phyloP scores from a whole-genome alignment of 2,888 invertebrate species.

The Mamestra brassicae region DNA sequence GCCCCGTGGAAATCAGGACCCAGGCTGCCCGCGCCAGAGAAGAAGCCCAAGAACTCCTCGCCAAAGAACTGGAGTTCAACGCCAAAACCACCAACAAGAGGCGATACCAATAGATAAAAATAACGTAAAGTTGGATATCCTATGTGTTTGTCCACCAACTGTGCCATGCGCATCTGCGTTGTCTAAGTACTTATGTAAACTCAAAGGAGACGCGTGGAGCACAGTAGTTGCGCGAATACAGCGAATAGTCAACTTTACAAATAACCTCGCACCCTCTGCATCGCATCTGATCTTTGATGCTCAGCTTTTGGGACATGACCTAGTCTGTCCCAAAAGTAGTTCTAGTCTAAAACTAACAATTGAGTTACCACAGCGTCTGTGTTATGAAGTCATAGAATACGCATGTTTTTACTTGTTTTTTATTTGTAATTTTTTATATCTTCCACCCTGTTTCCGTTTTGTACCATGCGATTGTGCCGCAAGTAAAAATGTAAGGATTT shows the following conservation, averaged over 20 bases:
- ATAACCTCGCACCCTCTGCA: slow-evolving; percentile 32
- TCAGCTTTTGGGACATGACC: slow-evolving; percentile 36
- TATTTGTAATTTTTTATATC: slow-evolving; percentile 39
- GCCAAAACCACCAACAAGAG: slow-evolving; percentile 52
- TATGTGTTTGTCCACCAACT: background rate
- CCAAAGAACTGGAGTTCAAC: slow-evolving; percentile 77
- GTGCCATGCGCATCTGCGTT: background rate
- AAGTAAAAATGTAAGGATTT: slow-evolving; percentile 33
- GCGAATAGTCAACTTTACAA: slow-evolving; percentile 8
- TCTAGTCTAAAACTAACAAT: slow-evolving; percentile 67
- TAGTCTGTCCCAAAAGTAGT: slow-evolving; percentile 56
- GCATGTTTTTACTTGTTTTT: slow-evolving; percentile 30
- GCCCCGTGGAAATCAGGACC: slow-evolving; percentile 87
- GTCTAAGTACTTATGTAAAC: background rate
- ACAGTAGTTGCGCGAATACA: background rate
- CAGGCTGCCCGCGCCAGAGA: slow-evolving; percentile 78
- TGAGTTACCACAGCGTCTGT: slow-evolving; percentile 64
- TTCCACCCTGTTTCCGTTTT: slow-evolving; percentile 14
- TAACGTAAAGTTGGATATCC: slow-evolving; percentile 13
- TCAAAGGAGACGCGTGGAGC: background rate
- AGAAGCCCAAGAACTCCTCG: slow-evolving; percentile 76
- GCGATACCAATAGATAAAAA: slow-evolving; percentile 30
- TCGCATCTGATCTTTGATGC: slow-evolving; percentile 40
- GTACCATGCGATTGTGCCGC: slow-evolving; percentile 8
- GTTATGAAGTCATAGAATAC: slow-evolving; percentile 55